Evolutionary conservation across 2,888 invertebrate species (phyloP).

Genomic region (Aporophyla nigra): DNA sequence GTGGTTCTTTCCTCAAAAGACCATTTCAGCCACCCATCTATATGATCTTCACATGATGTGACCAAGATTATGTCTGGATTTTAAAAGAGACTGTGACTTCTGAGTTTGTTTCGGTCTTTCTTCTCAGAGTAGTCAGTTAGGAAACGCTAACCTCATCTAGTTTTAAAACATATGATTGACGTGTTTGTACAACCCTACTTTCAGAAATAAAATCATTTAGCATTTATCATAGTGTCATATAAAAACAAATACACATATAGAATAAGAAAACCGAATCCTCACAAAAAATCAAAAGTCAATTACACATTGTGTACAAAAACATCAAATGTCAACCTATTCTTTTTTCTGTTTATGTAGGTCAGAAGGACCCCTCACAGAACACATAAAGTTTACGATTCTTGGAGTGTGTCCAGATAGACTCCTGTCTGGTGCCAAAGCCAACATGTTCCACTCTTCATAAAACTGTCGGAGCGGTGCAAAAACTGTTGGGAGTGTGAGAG

Average conservation of each 20-base stretch:
- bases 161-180: too few species aligned
- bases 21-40: too few species aligned
- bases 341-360: slow-evolving; percentile 38
- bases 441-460: slow-evolving; percentile 28
- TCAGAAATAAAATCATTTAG: too few species aligned
- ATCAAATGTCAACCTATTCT: not conserved
- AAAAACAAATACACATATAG: not conserved
- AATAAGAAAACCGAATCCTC: not conserved
- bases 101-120: too few species aligned
- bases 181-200: too few species aligned
- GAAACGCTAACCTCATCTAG: too few species aligned
- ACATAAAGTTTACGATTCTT: slow-evolving; percentile 73
- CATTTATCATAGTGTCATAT: too few species aligned
- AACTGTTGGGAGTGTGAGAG: slow-evolving; percentile 8
- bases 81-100: too few species aligned
- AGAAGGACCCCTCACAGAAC: slow-evolving; percentile 49
- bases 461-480: slow-evolving; percentile 24
- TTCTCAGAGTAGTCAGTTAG: too few species aligned
- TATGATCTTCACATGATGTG: too few species aligned
- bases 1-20: too few species aligned
- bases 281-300: slow-evolving; percentile 1
- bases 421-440: slow-evolving; percentile 9
- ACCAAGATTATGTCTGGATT: too few species aligned
- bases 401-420: slow-evolving; percentile 71
- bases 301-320: slow-evolving; percentile 12